Evolutionary conservation across 2,797 vertebrate genomes (phyloP), one percentile per base, ranked within the genome.

Genomic region (Anguilla anguilla): DNA sequence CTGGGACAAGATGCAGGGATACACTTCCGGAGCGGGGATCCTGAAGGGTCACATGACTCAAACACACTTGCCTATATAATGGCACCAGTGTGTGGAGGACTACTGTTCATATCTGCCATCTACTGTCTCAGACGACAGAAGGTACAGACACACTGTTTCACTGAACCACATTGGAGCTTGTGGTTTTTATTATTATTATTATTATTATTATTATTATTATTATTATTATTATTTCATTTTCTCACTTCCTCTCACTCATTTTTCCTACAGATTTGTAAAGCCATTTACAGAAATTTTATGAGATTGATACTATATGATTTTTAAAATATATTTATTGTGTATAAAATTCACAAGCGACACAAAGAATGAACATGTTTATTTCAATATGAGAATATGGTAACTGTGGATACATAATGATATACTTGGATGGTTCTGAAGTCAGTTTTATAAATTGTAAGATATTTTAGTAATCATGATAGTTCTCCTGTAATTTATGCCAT

Each of bases 41-140:
- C 79, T 82, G 79, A n/a, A 15, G 46, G 2, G 7, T 82, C 43
- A 51, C 43, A 82, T 49, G 90, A 94, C 87, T 88, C 95, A 69
- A 96, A 94, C 93, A 95, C 94, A 90, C 88, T 94, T 15, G 94
- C 94, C 86, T 96, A 96, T 90, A 95, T 96, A 91, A 88, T 94
- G 11, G 59, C 93, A 67, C 95, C 95, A 85, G 90, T 94, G 92
- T 93, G 93, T 25, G 95, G 94, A 85, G 96, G 94, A 91, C 90
- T 96, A 90, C 91, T 96, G 86, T 86, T 96, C 61, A 89, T 96
- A 81, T 87, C 95, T 69, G 92, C 90, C 17, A 88, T 96, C 91
- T 96, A 93, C 92, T 96, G 94, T 91, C 88, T 96, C 90, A 92
- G 95, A 89, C 88, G 91, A 89, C 93, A 94, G 91, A 96, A 95